phyloP scores from a whole-genome alignment of 2,797 vertebrate species.

The Falco concolor region DNA sequence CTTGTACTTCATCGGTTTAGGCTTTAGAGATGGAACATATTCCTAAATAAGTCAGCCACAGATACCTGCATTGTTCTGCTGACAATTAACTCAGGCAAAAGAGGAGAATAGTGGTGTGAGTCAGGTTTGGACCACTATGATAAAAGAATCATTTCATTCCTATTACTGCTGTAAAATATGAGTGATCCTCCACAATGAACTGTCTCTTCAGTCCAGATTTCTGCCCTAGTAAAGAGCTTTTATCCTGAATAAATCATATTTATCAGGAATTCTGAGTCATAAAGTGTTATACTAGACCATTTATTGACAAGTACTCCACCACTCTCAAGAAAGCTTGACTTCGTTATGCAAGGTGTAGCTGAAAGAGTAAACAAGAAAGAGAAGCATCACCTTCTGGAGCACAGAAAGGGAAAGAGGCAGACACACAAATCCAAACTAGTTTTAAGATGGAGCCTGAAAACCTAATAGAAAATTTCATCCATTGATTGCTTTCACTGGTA shows the following conservation, averaged over 20 bases:
- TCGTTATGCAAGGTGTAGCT: neutral
- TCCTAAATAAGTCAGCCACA: constrained; percentile 24
- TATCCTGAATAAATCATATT: constrained; percentile 14
- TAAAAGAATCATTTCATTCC: neutral
- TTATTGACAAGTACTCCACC: neutral
- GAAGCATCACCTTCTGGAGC: neutral
- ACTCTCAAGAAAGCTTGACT: neutral
- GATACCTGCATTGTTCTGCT: neutral
- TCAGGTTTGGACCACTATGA: neutral
- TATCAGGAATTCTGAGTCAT: constrained; percentile 20
- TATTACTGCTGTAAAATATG: neutral
- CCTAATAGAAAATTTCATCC: neutral
- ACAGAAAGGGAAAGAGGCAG: neutral
- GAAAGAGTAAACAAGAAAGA: neutral
- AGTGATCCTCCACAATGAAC: neutral
- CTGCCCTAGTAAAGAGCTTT: constrained; percentile 39
- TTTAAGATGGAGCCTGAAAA: neutral
- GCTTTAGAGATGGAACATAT: neutral
- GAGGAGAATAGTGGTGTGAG: neutral
- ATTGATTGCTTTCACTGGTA: neutral
- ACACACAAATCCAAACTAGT: neutral
- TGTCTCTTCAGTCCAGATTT: constrained; percentile 29
- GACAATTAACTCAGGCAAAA: constrained; percentile 4
- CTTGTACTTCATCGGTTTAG: neutral
- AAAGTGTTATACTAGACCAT: neutral